Percentiles rank a stretch among this genome's conserved stretches.
These are phyloP conservation scores for Sphaeridia pumilis DNA, from an alignment of 2,888 invertebrate species.

Conservation along the genomic window DNA sequence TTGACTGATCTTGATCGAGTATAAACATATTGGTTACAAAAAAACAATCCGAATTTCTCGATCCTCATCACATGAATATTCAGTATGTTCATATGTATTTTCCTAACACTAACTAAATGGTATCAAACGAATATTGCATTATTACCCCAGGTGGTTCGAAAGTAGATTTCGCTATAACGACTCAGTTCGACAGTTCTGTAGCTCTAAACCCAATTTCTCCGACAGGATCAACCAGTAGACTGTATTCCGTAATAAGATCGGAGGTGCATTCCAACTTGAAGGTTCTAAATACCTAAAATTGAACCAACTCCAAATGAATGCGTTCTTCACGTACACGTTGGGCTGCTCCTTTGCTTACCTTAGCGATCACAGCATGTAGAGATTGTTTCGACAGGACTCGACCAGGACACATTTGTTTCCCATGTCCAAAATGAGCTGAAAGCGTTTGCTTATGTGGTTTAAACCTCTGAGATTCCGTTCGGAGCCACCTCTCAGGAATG, in stretches of 20 bases:
- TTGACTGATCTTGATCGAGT: no score
- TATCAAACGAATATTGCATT: no score
- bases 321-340: no score
- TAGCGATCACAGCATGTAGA: constrained; percentile 58
- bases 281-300: constrained; percentile 52
- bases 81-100: no score
- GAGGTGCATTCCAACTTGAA: constrained; percentile 49
- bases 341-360: constrained; percentile 45
- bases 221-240: not conserved
- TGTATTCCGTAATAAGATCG: not conserved
- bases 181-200: no score
- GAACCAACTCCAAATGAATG: no score
- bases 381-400: constrained; percentile 71
- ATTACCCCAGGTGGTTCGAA: no score
- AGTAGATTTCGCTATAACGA: no score
- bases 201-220: not conserved
- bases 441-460: constrained; percentile 50
- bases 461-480: constrained; percentile 40
- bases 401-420: constrained; percentile 71
- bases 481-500: constrained; percentile 65
- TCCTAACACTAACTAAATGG: no score
- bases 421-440: constrained; percentile 67
- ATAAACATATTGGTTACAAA: no score
- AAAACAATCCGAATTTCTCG: no score
- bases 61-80: no score